phyloP scores from a whole-genome alignment of 2,888 invertebrate genomes.

The Dyspetes luteomarginatus region DNA sequence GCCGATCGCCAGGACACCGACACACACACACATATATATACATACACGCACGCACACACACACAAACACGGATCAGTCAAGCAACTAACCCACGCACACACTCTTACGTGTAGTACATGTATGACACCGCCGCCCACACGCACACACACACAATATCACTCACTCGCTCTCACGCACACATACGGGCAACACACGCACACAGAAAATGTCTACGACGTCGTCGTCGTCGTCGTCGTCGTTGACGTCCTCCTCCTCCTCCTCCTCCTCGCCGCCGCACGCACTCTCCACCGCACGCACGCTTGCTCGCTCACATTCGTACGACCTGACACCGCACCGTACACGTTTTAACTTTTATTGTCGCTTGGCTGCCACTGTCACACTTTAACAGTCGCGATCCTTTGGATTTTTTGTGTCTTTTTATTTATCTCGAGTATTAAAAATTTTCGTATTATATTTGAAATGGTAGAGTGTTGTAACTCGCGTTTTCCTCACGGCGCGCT shows the following conservation, averaged over 20 bases:
- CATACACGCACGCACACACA: constrained; percentile 44
- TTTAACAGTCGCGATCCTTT: constrained; percentile 20
- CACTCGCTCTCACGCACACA: constrained; percentile 42
- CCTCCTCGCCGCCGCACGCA: constrained; percentile 66
- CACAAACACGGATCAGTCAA: constrained; percentile 24
- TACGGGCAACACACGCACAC: constrained; percentile 68
- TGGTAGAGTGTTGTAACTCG: too few relatives aligned
- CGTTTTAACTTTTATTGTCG: constrained; percentile 60
- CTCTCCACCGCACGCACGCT: constrained; percentile 63
- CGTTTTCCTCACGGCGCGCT: constrained; percentile 54
- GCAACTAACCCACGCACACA: constrained; percentile 52
- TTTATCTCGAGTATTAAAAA: background rate
- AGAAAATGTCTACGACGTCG: too few relatives aligned
- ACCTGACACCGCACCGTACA: constrained; percentile 64
- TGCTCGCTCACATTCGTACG: constrained; percentile 65
- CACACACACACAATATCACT: constrained; percentile 33
- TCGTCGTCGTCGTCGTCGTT: too few relatives aligned
- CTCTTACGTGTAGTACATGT: constrained; percentile 43
- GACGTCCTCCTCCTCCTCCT: too few relatives aligned
- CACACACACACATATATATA: constrained; percentile 41
- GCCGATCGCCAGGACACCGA: constrained; percentile 59
- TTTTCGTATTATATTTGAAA: too few relatives aligned
- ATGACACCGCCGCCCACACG: constrained; percentile 45
- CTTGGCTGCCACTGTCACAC: constrained; percentile 62
- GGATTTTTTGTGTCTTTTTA: constrained; percentile 24